These are phyloP conservation scores for Hypsopygia costalis DNA, from an alignment of 2,888 invertebrate species.

Conservation along the genomic window DNA sequence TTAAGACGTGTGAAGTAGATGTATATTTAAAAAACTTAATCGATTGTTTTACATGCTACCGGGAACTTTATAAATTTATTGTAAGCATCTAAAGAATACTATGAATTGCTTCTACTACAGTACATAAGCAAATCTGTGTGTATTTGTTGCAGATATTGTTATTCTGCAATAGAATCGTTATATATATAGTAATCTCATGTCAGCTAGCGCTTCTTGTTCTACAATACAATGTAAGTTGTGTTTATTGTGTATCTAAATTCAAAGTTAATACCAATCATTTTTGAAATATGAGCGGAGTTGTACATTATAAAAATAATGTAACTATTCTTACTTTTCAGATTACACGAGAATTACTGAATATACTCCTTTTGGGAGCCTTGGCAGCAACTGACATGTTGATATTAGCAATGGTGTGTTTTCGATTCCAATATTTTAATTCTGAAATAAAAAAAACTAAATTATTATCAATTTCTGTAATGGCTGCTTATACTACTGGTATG, in stretches of 20 bases:
- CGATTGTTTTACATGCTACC: too few species aligned
- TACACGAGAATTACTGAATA: constrained; percentile 19
- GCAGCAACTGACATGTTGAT: constrained; percentile 27
- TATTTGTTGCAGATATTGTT: constrained; percentile 37
- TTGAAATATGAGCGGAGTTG: too few species aligned
- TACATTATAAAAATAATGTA: too few species aligned
- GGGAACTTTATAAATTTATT: too few species aligned
- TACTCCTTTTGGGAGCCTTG: constrained; percentile 22
- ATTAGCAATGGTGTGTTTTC: constrained; percentile 33
- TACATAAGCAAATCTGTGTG: background rate
- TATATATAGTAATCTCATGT: constrained; percentile 32
- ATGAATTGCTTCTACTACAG: too few species aligned
- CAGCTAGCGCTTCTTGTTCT: constrained; percentile 35
- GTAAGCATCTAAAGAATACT: too few species aligned
- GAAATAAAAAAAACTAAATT: constrained; percentile 49
- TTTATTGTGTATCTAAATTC: too few species aligned
- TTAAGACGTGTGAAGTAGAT: too few species aligned
- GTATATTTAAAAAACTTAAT: too few species aligned
- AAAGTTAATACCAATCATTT: too few species aligned
- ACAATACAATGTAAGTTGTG: constrained; percentile 44
- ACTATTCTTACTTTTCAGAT: too few species aligned
- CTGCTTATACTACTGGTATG: constrained; percentile 41
- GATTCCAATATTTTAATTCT: constrained; percentile 40
- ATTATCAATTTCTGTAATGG: constrained; percentile 41
- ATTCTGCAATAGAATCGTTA: constrained; percentile 39